Conservation (phyloP, 37 sponge, comb jelly and placozoan genomes). For the Halisarca cf. caerulea region DNA sequence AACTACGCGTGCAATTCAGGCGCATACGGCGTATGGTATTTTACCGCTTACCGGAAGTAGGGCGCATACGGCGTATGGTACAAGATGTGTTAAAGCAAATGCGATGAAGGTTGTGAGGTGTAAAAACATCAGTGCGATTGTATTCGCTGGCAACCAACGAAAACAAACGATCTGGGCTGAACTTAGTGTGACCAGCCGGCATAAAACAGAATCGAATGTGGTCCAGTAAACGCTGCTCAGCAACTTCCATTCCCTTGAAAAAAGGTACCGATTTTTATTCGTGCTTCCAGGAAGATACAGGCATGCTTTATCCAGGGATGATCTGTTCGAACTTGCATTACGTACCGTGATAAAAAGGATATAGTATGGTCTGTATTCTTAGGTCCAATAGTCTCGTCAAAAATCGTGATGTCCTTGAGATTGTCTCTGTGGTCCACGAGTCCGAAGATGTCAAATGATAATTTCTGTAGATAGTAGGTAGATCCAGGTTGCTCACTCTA, state of each 20-base stretch:
- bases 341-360: constrained; percentile 23
- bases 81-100: neutral
- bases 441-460: constrained; percentile 43
- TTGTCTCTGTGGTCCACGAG: constrained; percentile 37
- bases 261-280: constrained; percentile 47
- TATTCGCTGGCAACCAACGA: neutral
- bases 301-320: constrained; percentile 37
- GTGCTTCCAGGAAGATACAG: constrained; percentile 36
- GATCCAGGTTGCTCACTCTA: constrained; percentile 33
- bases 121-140: constrained; percentile 4
- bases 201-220: neutral
- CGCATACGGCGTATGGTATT: no score
- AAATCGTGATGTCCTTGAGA: neutral
- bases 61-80: no score
- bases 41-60: no score
- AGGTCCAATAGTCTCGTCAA: constrained; percentile 44
- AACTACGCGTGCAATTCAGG: no score
- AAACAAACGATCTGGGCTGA: neutral
- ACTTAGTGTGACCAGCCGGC: neutral
- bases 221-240: neutral
- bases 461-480: constrained; percentile 50
- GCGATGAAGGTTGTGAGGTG: neutral
- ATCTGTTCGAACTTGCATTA: neutral
- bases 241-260: neutral
- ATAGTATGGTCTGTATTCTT: constrained; percentile 52